phyloP scores from a whole-genome alignment of 2,888 invertebrate species.

The Eupithecia pulchellata region DNA sequence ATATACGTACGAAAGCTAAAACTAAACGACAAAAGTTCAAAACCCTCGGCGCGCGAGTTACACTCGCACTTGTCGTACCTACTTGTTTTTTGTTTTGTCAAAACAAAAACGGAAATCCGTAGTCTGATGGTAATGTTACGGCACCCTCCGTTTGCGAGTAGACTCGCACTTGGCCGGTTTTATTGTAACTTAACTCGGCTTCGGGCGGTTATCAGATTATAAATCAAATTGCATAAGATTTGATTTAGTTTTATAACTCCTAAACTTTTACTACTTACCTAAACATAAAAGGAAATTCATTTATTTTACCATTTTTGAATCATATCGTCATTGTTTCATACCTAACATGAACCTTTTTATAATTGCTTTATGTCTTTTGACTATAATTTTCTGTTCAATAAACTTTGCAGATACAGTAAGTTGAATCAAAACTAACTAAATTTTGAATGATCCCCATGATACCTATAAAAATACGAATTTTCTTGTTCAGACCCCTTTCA shows the following conservation, averaged over 20 bases:
- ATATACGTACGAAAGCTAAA: no score
- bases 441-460: not conserved
- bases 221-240: constrained; percentile 7
- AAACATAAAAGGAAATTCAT: constrained; percentile 10
- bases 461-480: constrained; percentile 15
- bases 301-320: not conserved
- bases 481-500: constrained; percentile 50
- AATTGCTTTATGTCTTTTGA: constrained; percentile 15
- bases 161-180: no score
- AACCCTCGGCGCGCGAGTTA: no score
- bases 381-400: constrained; percentile 28
- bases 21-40: no score
- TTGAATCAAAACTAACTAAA: constrained; percentile 2
- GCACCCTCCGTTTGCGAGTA: no score
- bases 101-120: no score
- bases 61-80: no score
- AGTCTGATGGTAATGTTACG: no score
- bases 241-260: constrained; percentile 21
- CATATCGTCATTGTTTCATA: constrained; percentile 2
- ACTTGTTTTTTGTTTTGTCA: no score
- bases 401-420: constrained; percentile 33
- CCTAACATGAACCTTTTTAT: constrained; percentile 26
- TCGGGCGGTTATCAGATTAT: not conserved
- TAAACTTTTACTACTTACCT: constrained; percentile 6
- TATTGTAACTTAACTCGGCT: no score